Base-by-base conservation (phyloP, 2,888 invertebrate species). In the Sesamia inferens region DNA sequence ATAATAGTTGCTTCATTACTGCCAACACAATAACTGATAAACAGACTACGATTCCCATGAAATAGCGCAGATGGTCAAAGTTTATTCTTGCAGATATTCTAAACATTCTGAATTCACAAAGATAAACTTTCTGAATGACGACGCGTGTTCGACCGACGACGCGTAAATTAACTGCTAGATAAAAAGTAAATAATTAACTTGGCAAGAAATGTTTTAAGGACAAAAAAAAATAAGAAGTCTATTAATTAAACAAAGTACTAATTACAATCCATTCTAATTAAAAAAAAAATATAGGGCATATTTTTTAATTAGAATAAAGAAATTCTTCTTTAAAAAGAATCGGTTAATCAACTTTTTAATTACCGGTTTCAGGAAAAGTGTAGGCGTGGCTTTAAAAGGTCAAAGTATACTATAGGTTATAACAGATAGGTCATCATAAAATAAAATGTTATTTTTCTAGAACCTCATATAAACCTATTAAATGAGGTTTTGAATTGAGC, bases 381-480 rank as follows among this genome's bases (percentile, higher is more conserved):
- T 57, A n/a, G 16, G 22, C 39, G 62, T 42, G 59, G 55, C 19
- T 64, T 39, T 19, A 16, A 54, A 65, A 71, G 61, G 76, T 71
- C 61, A 81, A 68, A 69, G 19, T 14, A 55, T 55, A n/a, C n/a
- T n/a, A 24, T 14, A 14, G 22, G 22, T 22, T 22, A 22, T 14
- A 62, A 54, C 19, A 62, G 24, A 61, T 48, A 51, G 51, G 54
- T 58, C 22, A 24, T 31, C 19, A 57, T 19, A 14, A 39, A 76
- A 69, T 39, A 31, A 63, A 63, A 47, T 51, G 64, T 62, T 39
- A n/a, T 19, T 71, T 72, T 71, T 71, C 55, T 67, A 66, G 19
- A 80, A 74, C 68, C 63, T 77, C 64, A n/a, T n/a, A n/a, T n/a
- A n/a, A 77, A 82, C 66, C 66, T 64, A 68, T 55, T 65, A 71